A percentile compares a stretch with the other conserved stretches of the same genome.
Conservation (phyloP, 2,113 vertebrate genomes). For the Petromus typicus region DNA sequence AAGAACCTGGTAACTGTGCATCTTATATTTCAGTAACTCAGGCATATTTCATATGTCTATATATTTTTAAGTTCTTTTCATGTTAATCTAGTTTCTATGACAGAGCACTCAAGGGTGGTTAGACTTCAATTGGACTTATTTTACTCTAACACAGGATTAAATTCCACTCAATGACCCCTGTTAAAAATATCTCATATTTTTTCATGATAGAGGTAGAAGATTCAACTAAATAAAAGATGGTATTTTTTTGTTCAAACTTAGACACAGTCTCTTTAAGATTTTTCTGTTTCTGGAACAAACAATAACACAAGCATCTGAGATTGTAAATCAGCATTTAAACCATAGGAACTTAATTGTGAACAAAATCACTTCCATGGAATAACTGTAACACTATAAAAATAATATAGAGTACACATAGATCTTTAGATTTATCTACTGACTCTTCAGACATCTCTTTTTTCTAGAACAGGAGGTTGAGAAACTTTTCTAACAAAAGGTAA, state of each 20-base stretch:
- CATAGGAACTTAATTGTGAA: neutral
- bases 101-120: slow-evolving; percentile 60
- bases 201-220: neutral
- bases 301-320: neutral
- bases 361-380: neutral
- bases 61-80: slow-evolving; percentile 76
- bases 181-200: neutral
- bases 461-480: neutral
- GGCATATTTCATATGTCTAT: neutral
- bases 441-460: neutral
- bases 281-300: neutral
- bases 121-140: slow-evolving; percentile 65
- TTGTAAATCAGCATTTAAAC: neutral
- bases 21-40: slow-evolving; percentile 66
- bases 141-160: slow-evolving; percentile 41
- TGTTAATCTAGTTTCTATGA: slow-evolving; percentile 63
- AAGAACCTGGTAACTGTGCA: slow-evolving; percentile 73
- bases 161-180: neutral
- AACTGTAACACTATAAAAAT: slow-evolving; percentile 13
- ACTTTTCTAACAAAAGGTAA: neutral
- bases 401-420: neutral
- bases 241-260: neutral
- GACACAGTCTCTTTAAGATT: neutral
- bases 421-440: neutral
- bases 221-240: neutral